Evolutionary conservation across 2,113 vertebrate genomes (phyloP), one percentile per base, ranked within the genome.

Genomic region (Dipodomys merriami): DNA sequence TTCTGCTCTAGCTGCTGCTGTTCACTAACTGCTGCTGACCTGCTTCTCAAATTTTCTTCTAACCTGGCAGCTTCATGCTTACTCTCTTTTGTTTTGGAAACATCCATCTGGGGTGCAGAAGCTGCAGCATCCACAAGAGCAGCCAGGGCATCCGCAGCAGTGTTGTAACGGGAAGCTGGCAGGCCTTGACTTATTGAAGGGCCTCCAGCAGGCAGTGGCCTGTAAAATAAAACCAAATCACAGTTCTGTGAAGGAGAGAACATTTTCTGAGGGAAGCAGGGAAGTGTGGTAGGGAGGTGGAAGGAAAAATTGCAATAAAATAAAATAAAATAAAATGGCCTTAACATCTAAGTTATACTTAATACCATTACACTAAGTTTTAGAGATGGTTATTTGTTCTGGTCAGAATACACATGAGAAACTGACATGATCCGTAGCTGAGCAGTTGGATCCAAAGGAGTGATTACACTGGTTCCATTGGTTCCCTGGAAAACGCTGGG

Each of bases 401-500:
- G 46, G 79, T 33, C 22, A 86, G 87, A 29, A 95, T 27, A 64
- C 76, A 57, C 20, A 62, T 15, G 6, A 44, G 27, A 83, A 73
- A 97, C 99, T 96, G 98, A 99, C 99, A 99, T 99, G 94, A 99
- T 98, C 76, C 98, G 98, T 39, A 98, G 96, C 96, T 98, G 98
- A 85, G 98, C 98, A 33, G 98, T 95, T 72, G 98, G 97, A 93
- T 98, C 98, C 97, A 98, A 97, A 84, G 99, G 98, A 4, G 99
- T 99, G 97, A 99, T 99, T 67, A 99, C 99, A 74, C 99, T 99
- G 94, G 99, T 99, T 96, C 98, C 98, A 35, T 98, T 99, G 96
- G 99, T 98, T 96, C 99, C 99, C 96, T 99, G 99, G 97, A 99
- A 99, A 97, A 99, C 99, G 94, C 99, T 99, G n/a, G 99, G 99